phyloP scores from a whole-genome alignment of 2,888 invertebrate genomes.

The Blera fallax region DNA sequence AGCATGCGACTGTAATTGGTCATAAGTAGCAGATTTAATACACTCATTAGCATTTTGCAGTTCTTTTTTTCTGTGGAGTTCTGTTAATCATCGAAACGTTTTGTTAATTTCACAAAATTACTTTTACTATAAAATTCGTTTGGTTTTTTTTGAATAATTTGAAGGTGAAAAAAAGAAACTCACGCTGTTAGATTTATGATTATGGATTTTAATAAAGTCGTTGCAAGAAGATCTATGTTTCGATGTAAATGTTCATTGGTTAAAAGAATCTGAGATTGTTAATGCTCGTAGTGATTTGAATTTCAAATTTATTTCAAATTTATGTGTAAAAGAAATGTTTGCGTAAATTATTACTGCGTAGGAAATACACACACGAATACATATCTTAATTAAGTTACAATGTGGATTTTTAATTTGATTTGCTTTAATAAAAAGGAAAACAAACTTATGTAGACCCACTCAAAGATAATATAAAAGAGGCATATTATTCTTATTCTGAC shows the following conservation, averaged over 20 bases:
- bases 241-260: not conserved
- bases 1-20: not conserved
- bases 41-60: not conserved
- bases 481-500: no score
- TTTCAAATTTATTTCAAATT: not conserved
- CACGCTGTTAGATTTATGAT: conserved; percentile 20
- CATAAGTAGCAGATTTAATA: not conserved
- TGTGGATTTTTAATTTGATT: not conserved
- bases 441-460: not conserved
- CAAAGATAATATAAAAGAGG: not conserved
- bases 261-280: not conserved
- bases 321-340: not conserved
- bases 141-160: not conserved
- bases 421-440: not conserved
- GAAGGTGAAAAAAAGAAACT: not conserved
- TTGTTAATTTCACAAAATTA: conserved; percentile 2
- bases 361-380: not conserved
- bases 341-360: not conserved
- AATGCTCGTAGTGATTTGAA: not conserved
- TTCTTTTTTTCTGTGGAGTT: not conserved
- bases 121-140: not conserved
- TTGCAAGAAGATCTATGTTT: conserved; percentile 4
- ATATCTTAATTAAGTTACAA: not conserved
- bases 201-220: not conserved
- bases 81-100: not conserved